Conservation (phyloP, 1,140 invertebrate genomes). For the Drosophila auraria region DNA sequence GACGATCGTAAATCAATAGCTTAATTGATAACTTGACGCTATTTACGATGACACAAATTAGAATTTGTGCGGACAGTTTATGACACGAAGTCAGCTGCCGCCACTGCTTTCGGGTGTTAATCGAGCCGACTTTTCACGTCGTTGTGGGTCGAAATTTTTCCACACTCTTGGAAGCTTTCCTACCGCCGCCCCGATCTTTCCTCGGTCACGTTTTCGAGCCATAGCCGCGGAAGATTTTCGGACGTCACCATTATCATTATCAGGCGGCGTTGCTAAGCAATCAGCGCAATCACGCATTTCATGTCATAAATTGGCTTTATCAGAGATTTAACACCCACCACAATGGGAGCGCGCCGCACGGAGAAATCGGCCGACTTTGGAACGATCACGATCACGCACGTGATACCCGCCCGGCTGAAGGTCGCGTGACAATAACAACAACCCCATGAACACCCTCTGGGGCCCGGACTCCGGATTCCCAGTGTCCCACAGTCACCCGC, state of each 20-base stretch:
- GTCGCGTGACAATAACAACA: conserved; percentile 78
- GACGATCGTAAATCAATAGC: conserved; percentile 77
- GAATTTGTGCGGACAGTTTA: conserved; percentile 79
- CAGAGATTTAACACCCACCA: conserved; percentile 49
- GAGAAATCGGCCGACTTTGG: conserved; percentile 65
- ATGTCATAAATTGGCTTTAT: conserved; percentile 65
- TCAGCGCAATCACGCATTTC: conserved; percentile 43
- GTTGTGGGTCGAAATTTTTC: conserved; percentile 54
- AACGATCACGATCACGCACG: conserved; percentile 66
- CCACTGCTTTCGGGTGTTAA: conserved; percentile 47
- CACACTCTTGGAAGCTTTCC: conserved; percentile 70
- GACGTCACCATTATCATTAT: conserved; percentile 26
- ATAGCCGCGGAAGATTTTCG: conserved; percentile 63
- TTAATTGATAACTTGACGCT: conserved; percentile 82
- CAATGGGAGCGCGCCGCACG: conserved; percentile 8
- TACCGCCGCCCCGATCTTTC: conserved; percentile 21
- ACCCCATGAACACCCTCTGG: conserved; percentile 6
- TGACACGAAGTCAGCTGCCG: conserved; percentile 30
- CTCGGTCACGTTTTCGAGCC: conserved; percentile 57
- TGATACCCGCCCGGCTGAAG: conserved; percentile 56
- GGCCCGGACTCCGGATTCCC: conserved; percentile 2
- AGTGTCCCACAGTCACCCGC: background rate
- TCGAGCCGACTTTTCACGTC: conserved; percentile 41
- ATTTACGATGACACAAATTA: conserved; percentile 83
- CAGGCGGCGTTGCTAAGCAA: conserved; percentile 49